phyloP scores from a whole-genome alignment of 2,888 invertebrate species.

The Amphipyra tragopoginis region DNA sequence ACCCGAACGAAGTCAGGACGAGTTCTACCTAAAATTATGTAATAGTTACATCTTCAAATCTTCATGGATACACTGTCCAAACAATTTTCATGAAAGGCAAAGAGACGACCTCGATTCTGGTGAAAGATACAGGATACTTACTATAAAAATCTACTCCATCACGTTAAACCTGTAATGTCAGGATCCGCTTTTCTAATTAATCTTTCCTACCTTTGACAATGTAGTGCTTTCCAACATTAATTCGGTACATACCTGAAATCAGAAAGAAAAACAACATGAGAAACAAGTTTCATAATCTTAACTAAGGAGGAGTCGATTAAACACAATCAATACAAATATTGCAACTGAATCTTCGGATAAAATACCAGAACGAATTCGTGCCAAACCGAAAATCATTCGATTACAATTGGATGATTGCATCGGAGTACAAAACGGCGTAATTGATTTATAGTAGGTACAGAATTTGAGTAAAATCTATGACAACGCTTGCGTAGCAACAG shows the following conservation, averaged over 20 bases:
- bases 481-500: not conserved
- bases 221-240: not conserved
- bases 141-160: too few species aligned
- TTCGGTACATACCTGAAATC: slow-evolving; percentile 35
- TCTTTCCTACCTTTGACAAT: not conserved
- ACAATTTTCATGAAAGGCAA: too few species aligned
- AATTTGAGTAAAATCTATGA: not conserved
- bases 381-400: slow-evolving; percentile 7
- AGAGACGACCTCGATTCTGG: too few species aligned
- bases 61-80: too few species aligned
- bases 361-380: slow-evolving; percentile 14
- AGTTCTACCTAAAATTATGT: too few species aligned
- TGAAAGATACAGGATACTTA: too few species aligned
- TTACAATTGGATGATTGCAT: slow-evolving; percentile 30
- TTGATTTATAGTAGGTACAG: slow-evolving; percentile 25
- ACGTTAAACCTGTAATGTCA: too few species aligned
- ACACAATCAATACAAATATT: not conserved
- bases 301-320: not conserved
- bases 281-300: not conserved
- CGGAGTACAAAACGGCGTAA: slow-evolving; percentile 5
- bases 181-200: too few species aligned
- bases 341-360: slow-evolving; percentile 1
- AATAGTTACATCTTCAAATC: too few species aligned
- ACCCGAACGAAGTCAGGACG: too few species aligned
- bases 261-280: slow-evolving; percentile 19